Evolutionary conservation across 2,888 invertebrate genomes (phyloP).

Genomic region (Thymelicus sylvestris): DNA sequence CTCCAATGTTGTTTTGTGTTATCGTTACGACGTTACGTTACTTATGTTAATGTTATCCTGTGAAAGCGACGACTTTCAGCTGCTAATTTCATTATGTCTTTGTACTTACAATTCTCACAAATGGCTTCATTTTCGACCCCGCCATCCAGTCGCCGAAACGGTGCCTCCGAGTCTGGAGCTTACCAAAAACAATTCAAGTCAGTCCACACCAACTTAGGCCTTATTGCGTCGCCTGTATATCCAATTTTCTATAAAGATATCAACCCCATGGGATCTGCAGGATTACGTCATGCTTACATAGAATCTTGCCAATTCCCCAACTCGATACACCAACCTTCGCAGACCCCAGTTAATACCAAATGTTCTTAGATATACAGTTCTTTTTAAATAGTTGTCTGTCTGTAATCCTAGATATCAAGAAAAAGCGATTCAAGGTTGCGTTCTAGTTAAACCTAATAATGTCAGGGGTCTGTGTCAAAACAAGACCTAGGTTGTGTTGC

Average conservation of each 20-base stretch:
- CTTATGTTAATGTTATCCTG: constrained; percentile 4
- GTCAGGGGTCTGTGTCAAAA: constrained; percentile 46
- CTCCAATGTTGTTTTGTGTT: background rate
- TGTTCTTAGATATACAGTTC: constrained; percentile 26
- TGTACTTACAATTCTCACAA: constrained; percentile 20
- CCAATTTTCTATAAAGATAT: constrained; percentile 9
- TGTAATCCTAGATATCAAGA: constrained; percentile 40
- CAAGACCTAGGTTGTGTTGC: constrained; percentile 41
- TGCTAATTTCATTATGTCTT: constrained; percentile 39
- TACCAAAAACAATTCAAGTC: constrained; percentile 17
- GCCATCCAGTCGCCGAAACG: constrained; percentile 45
- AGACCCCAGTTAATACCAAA: constrained; percentile 28
- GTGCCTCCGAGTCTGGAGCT: constrained; percentile 44
- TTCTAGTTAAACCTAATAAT: constrained; percentile 44
- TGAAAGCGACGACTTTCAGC: background rate
- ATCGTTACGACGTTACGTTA: background rate
- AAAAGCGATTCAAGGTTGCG: constrained; percentile 43
- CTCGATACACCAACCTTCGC: constrained; percentile 38
- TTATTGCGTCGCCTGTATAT: constrained; percentile 13
- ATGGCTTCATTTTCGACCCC: constrained; percentile 42
- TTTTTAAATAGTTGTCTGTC: constrained; percentile 32
- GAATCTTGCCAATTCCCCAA: constrained; percentile 41
- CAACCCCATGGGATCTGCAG: constrained; percentile 21
- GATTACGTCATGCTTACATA: constrained; percentile 38
- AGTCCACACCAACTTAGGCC: constrained; percentile 26